Evolutionary conservation across 1,140 invertebrate genomes (phyloP), one percentile per base, ranked within the genome.

Genomic region (Drosophila eugracilis): DNA sequence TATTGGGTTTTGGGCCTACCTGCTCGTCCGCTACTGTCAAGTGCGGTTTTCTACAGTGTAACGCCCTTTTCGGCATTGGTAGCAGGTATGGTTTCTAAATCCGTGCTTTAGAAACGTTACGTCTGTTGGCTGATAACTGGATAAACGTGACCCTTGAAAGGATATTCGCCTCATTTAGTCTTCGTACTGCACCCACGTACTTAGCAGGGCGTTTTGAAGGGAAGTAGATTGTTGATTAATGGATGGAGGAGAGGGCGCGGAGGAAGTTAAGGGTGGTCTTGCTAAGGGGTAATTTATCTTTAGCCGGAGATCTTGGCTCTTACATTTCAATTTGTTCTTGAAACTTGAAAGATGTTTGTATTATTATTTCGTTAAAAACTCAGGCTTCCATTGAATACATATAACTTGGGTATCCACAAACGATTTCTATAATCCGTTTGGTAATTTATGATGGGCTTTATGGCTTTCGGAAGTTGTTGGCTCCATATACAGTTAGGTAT

Each of bases 31-130:
- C 65, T 59, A 39, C 77, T 52, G 77, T 80, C 77, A 80, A 80
- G 77, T 80, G 77, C 76, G 76, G 76, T 79, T 78, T 78, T 28
- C 67, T 59, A 52, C 19, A 49, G 44, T 52, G 42, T 78, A 79
- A 76, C 75, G 77, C 72, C 78, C 28, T 58, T 41, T 45, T 32
- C 9, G 0, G 4, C 5, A 17, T 15, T 32, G 14, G 10, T 10
- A 26, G 12, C 77, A 79, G 76, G 75, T 78, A 78, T 42, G 37
- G 30, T 28, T 50, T 0, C 5, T 1, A 9, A 19, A 57, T 19
- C 22, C 15, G 22, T 36, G 49, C 21, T 57, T 52, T 22, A 54
- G 5, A 9, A 14, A 24, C 17, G 21, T 41, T 15, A 9, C 6
- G 0, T 21, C 22, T 17, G n/a, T 36, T 37, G 37, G 6, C n/a